These are phyloP conservation scores for Halcyon badia DNA, from an alignment of 2,797 vertebrate genomes.

Conservation along the genomic window DNA sequence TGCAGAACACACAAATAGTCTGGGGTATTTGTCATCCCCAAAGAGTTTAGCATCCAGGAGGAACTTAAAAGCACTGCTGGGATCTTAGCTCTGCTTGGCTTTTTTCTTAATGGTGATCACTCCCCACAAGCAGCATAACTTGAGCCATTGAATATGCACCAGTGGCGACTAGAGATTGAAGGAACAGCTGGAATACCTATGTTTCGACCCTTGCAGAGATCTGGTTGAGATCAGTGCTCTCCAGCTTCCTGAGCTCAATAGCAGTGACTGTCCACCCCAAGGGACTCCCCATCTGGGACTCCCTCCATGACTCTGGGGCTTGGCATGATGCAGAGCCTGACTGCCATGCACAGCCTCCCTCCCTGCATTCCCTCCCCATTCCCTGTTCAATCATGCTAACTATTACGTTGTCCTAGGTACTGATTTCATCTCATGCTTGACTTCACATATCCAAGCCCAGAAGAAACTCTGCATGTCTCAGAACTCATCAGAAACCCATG, in stretches of 20 bases:
- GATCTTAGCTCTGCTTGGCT: not conserved
- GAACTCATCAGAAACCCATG: not conserved
- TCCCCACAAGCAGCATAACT: accelerated
- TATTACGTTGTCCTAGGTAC: not conserved
- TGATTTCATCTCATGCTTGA: not conserved
- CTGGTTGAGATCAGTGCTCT: not conserved
- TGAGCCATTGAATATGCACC: not conserved
- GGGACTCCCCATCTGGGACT: not conserved
- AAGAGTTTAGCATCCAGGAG: not conserved
- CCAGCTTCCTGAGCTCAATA: not conserved
- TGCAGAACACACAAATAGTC: not conserved
- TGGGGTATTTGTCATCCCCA: not conserved
- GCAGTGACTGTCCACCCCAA: accelerated
- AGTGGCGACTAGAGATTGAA: not conserved
- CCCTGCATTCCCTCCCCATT: accelerated
- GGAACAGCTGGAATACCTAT: not conserved
- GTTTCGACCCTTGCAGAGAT: not conserved
- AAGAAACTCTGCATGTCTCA: not conserved
- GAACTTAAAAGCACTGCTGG: not conserved
- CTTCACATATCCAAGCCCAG: not conserved
- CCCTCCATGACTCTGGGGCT: not conserved
- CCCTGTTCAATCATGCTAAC: not conserved
- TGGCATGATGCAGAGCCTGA: not conserved
- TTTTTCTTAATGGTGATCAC: not conserved
- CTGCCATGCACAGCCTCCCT: accelerated